These are phyloP conservation scores for Chromis chromis DNA, from an alignment of 2,797 vertebrate species.

Conservation along the genomic window DNA sequence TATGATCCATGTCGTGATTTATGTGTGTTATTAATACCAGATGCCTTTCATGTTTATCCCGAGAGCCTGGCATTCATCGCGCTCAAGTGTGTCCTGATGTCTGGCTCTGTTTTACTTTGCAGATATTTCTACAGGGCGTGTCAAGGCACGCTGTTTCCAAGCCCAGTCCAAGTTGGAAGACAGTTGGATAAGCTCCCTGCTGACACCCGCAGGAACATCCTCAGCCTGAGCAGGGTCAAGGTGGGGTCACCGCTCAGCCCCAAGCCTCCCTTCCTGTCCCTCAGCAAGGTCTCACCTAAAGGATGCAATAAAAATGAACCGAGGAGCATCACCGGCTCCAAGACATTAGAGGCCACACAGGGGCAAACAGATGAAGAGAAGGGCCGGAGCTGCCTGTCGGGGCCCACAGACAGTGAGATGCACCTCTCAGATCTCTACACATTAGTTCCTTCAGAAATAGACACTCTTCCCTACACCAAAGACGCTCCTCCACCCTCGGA, in stretches of 20 bases:
- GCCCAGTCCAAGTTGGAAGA: conserved; percentile 89
- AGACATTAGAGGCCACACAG: conserved; percentile 21
- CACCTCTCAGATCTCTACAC: conserved; percentile 45
- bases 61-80: conserved; percentile 1
- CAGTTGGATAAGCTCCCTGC: conserved; percentile 85
- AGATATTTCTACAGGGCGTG: conserved; percentile 94
- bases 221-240: conserved; percentile 78
- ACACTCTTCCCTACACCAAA: conserved; percentile 74
- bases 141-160: conserved; percentile 93
- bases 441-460: conserved; percentile 46
- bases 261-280: conserved; percentile 71
- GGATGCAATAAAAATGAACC: conserved; percentile 52
- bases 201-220: conserved; percentile 79
- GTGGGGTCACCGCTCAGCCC: conserved; percentile 67
- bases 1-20: not conserved
- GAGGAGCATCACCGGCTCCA: conserved; percentile 37
- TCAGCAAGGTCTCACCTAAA: conserved; percentile 63
- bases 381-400: conserved; percentile 23
- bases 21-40: conserved; percentile 38
- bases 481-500: conserved; percentile 46
- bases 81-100: conserved; percentile 34
- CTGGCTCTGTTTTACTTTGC: conserved; percentile 60
- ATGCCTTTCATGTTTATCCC: conserved; percentile 53
- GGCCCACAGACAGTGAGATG: conserved; percentile 51
- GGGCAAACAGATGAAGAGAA: conserved; percentile 35